phyloP scores from a whole-genome alignment of 2,888 invertebrate species.

The Lobophora halterata region DNA sequence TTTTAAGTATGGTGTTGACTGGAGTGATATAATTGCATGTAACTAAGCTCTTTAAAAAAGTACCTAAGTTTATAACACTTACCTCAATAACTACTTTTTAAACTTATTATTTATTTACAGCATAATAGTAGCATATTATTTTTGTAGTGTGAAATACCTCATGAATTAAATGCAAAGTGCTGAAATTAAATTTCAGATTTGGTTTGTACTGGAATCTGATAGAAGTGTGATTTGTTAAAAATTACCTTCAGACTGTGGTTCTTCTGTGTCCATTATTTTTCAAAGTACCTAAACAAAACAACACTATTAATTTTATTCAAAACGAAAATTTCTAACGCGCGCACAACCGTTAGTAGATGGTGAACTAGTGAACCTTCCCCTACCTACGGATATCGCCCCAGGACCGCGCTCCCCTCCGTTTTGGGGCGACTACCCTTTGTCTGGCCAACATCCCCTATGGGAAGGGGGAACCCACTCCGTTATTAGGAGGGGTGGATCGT shows the following conservation, averaged over 20 bases:
- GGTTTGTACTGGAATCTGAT: too few relatives aligned
- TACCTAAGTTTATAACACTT: too few relatives aligned
- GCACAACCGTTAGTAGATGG: constrained; percentile 53
- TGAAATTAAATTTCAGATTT: too few relatives aligned
- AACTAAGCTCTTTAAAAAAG: too few relatives aligned
- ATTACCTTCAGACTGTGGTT: constrained; percentile 19
- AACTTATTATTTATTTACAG: too few relatives aligned
- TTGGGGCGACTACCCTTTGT: constrained; percentile 78
- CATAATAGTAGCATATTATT: too few relatives aligned
- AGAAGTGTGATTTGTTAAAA: background rate
- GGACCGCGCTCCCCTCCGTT: constrained; percentile 71
- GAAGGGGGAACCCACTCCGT: constrained; percentile 74
- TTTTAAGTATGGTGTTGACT: too few relatives aligned
- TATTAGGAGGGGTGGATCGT: constrained; percentile 66
- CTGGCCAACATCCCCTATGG: constrained; percentile 70
- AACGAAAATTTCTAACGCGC: constrained; percentile 32
- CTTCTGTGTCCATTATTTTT: constrained; percentile 30
- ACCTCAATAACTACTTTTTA: too few relatives aligned
- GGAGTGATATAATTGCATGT: too few relatives aligned
- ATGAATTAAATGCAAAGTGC: too few relatives aligned
- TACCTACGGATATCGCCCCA: constrained; percentile 64
- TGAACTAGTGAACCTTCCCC: constrained; percentile 64
- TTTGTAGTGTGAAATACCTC: too few relatives aligned
- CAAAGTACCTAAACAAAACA: constrained; percentile 18
- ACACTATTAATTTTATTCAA: constrained; percentile 8